These are phyloP conservation scores for Lepilemur septentrionalis DNA, from an alignment of 2,797 vertebrate genomes.

Conservation along the genomic window DNA sequence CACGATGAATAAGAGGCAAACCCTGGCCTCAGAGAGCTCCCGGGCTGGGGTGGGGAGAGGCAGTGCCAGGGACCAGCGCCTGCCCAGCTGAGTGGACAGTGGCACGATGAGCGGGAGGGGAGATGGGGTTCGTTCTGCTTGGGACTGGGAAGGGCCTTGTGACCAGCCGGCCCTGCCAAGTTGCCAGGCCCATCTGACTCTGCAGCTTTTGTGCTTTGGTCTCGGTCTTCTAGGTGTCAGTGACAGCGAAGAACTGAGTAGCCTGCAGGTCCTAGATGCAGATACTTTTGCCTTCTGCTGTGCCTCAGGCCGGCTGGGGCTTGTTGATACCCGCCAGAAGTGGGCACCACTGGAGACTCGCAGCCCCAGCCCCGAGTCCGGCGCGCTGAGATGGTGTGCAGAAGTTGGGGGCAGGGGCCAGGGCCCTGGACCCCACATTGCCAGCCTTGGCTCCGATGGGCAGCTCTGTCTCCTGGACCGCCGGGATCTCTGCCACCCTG, in stretches of 20 bases:
- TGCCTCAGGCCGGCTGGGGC: conserved; percentile 83
- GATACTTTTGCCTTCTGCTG: conserved; percentile 85
- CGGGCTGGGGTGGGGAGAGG: neutral
- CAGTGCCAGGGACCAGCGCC: neutral
- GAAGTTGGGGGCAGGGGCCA: conserved; percentile 3
- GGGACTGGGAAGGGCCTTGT: neutral
- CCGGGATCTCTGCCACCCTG: conserved; percentile 76
- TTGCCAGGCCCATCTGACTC: fast-evolving
- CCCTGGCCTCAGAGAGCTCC: neutral
- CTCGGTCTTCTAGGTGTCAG: neutral
- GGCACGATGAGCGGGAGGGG: neutral
- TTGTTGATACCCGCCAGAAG: conserved; percentile 86
- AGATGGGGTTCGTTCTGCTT: fast-evolving
- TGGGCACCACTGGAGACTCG: conserved; percentile 21
- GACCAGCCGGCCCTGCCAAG: fast-evolving
- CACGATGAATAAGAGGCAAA: neutral
- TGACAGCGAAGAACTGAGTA: conserved; percentile 83
- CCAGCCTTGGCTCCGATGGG: conserved; percentile 87
- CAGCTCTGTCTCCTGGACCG: conserved; percentile 86
- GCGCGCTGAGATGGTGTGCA: conserved; percentile 68
- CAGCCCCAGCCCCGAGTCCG: neutral
- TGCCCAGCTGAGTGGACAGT: neutral
- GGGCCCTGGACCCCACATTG: conserved; percentile 56
- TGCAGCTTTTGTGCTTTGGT: neutral
- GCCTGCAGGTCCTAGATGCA: conserved; percentile 85